Evolutionary conservation across 2,113 vertebrate species (phyloP).

Genomic region (Cephalopholis sonnerati): DNA sequence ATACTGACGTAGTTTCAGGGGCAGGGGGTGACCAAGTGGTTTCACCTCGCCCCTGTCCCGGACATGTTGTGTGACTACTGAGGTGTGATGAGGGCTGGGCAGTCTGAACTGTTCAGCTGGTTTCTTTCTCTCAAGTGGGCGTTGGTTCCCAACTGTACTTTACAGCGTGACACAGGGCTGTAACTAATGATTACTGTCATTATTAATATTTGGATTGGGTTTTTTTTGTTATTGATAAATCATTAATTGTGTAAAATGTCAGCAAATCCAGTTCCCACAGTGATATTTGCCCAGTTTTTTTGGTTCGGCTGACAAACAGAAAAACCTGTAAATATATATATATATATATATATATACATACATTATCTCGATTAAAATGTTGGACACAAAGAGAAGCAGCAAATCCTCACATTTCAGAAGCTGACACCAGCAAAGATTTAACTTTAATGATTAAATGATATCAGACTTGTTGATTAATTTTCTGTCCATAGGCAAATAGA

Average conservation of each 20-base stretch:
- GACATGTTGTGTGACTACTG: constrained; percentile 6
- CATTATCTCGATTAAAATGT: not conserved
- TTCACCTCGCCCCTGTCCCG: constrained; percentile 15
- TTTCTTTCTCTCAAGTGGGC: constrained; percentile 58
- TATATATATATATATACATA: too few relatives aligned
- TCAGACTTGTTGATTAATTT: too few relatives aligned
- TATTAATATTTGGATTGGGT: not conserved
- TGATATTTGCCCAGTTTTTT: not conserved
- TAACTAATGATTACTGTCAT: not conserved
- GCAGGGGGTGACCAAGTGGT: constrained; percentile 2
- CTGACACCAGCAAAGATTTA: not conserved
- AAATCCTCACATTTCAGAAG: not conserved
- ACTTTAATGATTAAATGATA: not conserved
- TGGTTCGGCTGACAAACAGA: not conserved
- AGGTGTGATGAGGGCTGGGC: constrained; percentile 49
- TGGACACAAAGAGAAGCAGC: not conserved
- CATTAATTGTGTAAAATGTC: not conserved
- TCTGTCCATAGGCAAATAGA: not conserved
- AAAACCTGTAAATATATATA: not conserved
- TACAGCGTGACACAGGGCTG: not conserved
- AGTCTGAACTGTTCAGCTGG: constrained; percentile 44
- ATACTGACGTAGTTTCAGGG: constrained; percentile 4
- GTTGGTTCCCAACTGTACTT: constrained; percentile 52
- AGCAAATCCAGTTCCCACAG: not conserved
- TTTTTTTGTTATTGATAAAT: not conserved